phyloP scores from a whole-genome alignment of 2,888 invertebrate genomes.

The Brachypalpus laphriformis region DNA sequence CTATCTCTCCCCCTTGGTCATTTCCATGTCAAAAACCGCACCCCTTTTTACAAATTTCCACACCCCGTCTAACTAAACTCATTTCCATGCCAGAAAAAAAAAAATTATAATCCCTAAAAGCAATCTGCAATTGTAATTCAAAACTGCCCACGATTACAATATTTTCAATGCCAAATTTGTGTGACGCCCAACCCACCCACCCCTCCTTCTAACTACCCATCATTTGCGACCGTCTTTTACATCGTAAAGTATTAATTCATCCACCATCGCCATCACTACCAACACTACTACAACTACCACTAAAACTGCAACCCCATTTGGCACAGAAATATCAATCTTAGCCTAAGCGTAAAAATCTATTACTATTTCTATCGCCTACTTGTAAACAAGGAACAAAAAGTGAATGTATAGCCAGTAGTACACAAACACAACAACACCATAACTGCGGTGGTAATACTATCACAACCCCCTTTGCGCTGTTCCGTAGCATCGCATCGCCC shows the following conservation, averaged over 20 bases:
- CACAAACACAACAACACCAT: conserved; percentile 23
- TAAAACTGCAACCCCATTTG: conserved; percentile 58
- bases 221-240: conserved; percentile 12
- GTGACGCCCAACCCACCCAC: not conserved
- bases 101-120: not conserved
- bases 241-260: conserved; percentile 30
- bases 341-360: conserved; percentile 69
- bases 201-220: not conserved
- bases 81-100: not conserved
- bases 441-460: conserved; percentile 51
- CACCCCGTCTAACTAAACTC: not conserved
- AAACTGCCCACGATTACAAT: conserved; percentile 27
- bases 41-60: conserved; percentile 6
- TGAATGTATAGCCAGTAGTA: not conserved
- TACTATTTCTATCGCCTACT: conserved; percentile 73
- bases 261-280: conserved; percentile 6
- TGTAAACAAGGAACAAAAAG: conserved; percentile 57
- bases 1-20: not conserved
- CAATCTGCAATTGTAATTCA: conserved; percentile 8
- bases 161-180: conserved; percentile 27
- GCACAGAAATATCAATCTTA: conserved; percentile 70
- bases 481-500: conserved; percentile 24
- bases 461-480: conserved; percentile 27
- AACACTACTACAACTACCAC: conserved; percentile 21
- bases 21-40: not conserved